Evolutionary conservation across 1,140 invertebrate genomes (phyloP).

Genomic region (Drosophila oshimai): DNA sequence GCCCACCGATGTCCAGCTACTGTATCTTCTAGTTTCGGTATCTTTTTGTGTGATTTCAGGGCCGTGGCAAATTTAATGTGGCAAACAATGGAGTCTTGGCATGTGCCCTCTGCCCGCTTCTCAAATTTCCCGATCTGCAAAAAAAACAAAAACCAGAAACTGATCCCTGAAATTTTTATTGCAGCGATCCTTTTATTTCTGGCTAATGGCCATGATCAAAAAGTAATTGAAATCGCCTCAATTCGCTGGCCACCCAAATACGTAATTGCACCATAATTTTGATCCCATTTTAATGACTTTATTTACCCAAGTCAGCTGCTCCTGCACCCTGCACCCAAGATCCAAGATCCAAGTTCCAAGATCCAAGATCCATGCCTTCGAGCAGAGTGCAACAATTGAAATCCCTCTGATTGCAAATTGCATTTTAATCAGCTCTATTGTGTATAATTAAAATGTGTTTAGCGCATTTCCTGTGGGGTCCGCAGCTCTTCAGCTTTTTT

Average conservation of each 20-base stretch:
- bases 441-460: conserved; percentile 77
- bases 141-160: neutral
- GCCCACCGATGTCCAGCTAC: conserved; percentile 21
- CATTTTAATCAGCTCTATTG: conserved; percentile 77
- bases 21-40: conserved; percentile 1
- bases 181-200: conserved; percentile 19
- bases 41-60: neutral
- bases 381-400: conserved; percentile 33
- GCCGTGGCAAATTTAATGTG: conserved; percentile 54
- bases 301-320: conserved; percentile 43
- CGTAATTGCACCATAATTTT: conserved; percentile 75
- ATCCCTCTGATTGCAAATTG: conserved; percentile 51
- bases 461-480: conserved; percentile 65
- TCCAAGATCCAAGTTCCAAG: neutral
- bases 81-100: conserved; percentile 15
- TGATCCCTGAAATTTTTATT: conserved; percentile 9
- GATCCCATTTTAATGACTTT: conserved; percentile 81
- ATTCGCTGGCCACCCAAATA: conserved; percentile 66
- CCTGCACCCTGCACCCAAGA: neutral
- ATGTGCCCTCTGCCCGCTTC: conserved; percentile 31
- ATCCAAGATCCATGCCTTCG: neutral
- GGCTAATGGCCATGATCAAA: conserved; percentile 45
- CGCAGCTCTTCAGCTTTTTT: neutral
- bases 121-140: conserved; percentile 16
- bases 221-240: conserved; percentile 59